phyloP scores from a whole-genome alignment of 2,888 invertebrate species.

The Platerodrilus igneus region DNA sequence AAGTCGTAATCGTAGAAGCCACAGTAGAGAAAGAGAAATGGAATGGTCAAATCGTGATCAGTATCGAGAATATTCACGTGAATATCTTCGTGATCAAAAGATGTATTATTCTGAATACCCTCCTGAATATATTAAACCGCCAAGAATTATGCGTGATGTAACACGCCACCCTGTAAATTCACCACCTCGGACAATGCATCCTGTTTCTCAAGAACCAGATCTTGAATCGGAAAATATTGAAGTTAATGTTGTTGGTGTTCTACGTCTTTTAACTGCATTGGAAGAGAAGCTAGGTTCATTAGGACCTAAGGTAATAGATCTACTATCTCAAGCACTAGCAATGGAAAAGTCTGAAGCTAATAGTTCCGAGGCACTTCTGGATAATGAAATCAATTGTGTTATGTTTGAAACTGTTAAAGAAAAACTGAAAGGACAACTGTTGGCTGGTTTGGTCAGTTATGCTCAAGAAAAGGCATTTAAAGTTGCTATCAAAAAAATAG shows the following conservation, averaged over 20 bases:
- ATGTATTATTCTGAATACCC: constrained; percentile 19
- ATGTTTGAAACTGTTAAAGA: constrained; percentile 82
- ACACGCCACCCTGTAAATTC: constrained; percentile 36
- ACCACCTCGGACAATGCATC: constrained; percentile 12
- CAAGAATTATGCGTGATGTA: constrained; percentile 40
- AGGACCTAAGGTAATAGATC: constrained; percentile 71
- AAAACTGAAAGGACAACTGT: constrained; percentile 73
- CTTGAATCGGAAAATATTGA: constrained; percentile 46
- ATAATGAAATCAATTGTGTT: constrained; percentile 68
- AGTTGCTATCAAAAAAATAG: constrained; percentile 70
- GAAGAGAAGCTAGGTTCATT: constrained; percentile 81
- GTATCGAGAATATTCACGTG: constrained; percentile 14
- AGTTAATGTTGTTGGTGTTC: constrained; percentile 59
- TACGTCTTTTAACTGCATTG: constrained; percentile 72
- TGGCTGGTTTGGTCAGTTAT: constrained; percentile 55
- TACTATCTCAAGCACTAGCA: constrained; percentile 71
- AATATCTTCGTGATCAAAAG: constrained; percentile 14
- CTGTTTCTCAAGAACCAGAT: constrained; percentile 4
- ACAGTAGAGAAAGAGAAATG: constrained; percentile 2
- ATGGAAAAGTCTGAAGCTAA: constrained; percentile 72
- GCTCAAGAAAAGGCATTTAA: constrained; percentile 67
- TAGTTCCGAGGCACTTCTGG: constrained; percentile 69
- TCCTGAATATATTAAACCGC: constrained; percentile 38
- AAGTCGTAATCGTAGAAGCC: constrained; percentile 7
- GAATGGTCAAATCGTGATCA: constrained; percentile 8